Evolutionary conservation across 2,797 vertebrate genomes (phyloP), one percentile per base, ranked within the genome.

Genomic region (Arnoldichthys spilopterus): DNA sequence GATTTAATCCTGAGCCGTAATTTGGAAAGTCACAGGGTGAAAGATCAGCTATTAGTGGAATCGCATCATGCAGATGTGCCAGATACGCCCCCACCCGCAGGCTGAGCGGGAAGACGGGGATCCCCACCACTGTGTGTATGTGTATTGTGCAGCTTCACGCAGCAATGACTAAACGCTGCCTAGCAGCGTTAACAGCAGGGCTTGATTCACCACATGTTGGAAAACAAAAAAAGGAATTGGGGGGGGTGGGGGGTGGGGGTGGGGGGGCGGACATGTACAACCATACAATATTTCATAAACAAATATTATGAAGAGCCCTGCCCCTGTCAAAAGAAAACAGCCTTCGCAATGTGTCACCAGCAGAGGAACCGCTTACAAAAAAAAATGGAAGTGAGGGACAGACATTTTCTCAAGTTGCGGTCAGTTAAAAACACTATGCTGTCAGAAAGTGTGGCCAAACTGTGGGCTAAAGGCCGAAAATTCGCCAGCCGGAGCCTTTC

Each of bases 61-160:
- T 32, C 16, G 32, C 32, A 69, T 40, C 24, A 2, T 47, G 32
- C 45, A 75, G 64, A 28, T 24, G 72, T 32, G 64, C 72, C 72
- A 70, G 32, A 70, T 80, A 56, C 72, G n/a, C 78, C 78, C 64
- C 72, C 72, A 56, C n/a, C 32, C 20, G 66, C 78, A 54, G 56
- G 24, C 56, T 22, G 78, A 80, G 72, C 72, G 72, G 66, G 78
- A 80, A 80, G 45, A 58, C n/a, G 78, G 72, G 78, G 78, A 80
- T 75, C 72, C 72, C 78, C 78, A 63, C 43, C 28, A 28, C 34
- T 72, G 43, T 72, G 69, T 18, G 61, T 8, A 22, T n/a, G 51
- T 7, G 32, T 58, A 18, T 22, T 62, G 37, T 68, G 68, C 76
- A 43, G 76, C 59, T 61, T 32, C 51, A 28, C 13, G 43, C 45